These are phyloP conservation scores for Sinhomidia bicolor DNA, from an alignment of 2,888 invertebrate species.

Conservation along the genomic window DNA sequence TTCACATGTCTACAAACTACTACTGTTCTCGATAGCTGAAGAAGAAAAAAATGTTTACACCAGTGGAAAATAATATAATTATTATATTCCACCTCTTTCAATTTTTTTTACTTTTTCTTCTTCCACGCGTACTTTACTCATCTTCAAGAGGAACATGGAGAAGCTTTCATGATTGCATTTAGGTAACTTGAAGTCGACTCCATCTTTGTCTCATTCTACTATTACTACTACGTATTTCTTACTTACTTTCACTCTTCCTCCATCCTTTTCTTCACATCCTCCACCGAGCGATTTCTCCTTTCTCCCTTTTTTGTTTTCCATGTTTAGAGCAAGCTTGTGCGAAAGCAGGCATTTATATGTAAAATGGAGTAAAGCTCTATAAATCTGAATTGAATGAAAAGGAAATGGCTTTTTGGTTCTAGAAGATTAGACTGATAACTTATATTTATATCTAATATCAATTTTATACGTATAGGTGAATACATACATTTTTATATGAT, in stretches of 20 bases:
- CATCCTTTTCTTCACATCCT: background rate
- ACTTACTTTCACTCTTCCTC: background rate
- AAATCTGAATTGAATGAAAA: slow-evolving; percentile 69
- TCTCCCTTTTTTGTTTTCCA: background rate
- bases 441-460: slow-evolving; percentile 20
- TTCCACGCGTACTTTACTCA: background rate
- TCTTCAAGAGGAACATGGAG: background rate
- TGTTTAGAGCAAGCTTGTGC: background rate
- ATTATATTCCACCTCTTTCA: no score
- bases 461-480: background rate
- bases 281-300: background rate
- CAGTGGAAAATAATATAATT: no score
- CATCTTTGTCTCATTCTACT: background rate
- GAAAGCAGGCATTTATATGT: slow-evolving; percentile 57
- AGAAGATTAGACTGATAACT: slow-evolving; percentile 62
- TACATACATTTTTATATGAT: background rate
- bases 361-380: slow-evolving; percentile 59
- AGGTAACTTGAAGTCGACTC: background rate
- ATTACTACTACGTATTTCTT: slow-evolving; percentile 1
- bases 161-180: slow-evolving; percentile 14
- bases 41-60: no score
- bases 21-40: no score
- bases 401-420: slow-evolving; percentile 69
- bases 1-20: no score
- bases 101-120: background rate